phyloP scores from a whole-genome alignment of 1,140 invertebrate species.

The Armadillidium nasatum region DNA sequence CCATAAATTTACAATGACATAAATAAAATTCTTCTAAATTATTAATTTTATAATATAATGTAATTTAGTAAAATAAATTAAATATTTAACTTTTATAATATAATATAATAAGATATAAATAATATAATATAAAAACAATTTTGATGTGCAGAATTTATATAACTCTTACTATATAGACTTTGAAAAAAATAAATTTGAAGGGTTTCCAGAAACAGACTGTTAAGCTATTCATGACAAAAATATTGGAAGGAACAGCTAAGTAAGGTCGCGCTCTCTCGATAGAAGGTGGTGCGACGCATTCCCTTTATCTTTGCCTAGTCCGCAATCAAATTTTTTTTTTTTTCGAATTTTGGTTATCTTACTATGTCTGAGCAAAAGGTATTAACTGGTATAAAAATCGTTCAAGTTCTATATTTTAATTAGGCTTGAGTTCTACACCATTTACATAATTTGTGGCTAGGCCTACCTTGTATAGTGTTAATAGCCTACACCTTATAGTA shows the following conservation, averaged over 20 bases:
- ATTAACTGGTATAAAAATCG: not conserved
- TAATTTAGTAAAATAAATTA: too few species aligned
- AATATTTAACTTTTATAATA: too few species aligned
- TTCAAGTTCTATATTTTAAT: not conserved
- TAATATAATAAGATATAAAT: too few species aligned
- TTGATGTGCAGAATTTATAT: too few species aligned
- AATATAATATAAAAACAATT: too few species aligned
- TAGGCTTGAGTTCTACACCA: not conserved
- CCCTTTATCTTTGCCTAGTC: not conserved
- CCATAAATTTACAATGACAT: too few species aligned
- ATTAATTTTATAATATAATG: too few species aligned
- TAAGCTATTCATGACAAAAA: too few species aligned
- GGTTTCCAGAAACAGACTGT: too few species aligned
- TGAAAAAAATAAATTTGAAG: too few species aligned
- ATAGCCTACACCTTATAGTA: not conserved
- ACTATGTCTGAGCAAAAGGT: slow-evolving; percentile 1
- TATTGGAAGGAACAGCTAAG: not conserved
- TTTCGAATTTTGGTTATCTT: not conserved
- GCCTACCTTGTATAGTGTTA: not conserved
- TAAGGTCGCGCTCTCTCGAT: not conserved
- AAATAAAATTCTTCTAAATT: too few species aligned
- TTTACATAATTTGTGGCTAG: not conserved
- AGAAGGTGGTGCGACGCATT: slow-evolving; percentile 1
- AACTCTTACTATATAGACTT: too few species aligned
- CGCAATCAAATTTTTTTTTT: not conserved